phyloP scores from a whole-genome alignment of 1,140 invertebrate genomes.

The Thaumatotibia leucotreta region DNA sequence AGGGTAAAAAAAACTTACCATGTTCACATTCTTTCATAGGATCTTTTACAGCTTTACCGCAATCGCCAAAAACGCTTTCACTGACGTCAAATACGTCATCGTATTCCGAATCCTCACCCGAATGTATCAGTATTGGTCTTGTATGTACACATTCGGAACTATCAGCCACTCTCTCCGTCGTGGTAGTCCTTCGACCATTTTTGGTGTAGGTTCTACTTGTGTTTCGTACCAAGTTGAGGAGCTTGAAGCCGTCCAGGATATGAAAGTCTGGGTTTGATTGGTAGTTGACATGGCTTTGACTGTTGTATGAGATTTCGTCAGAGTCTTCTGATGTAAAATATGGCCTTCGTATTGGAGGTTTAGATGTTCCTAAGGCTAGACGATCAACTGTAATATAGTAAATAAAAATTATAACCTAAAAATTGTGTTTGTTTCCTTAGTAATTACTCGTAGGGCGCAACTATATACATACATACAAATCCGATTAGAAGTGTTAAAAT shows the following conservation, averaged over 20 bases:
- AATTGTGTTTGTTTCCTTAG: too few species aligned
- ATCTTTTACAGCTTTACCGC: constrained; percentile 34
- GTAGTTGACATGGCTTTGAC: constrained; percentile 47
- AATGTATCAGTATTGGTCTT: constrained; percentile 10
- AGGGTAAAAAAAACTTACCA: constrained; percentile 22
- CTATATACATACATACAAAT: too few species aligned
- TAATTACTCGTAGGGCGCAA: too few species aligned
- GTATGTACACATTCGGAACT: constrained; percentile 22
- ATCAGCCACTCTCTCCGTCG: constrained; percentile 27
- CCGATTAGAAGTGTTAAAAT: too few species aligned
- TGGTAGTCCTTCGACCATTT: constrained; percentile 30
- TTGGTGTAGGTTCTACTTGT: constrained; percentile 36
- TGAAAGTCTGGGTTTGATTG: constrained; percentile 62
- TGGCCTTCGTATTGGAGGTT: constrained; percentile 29
- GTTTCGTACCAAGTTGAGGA: constrained; percentile 47
- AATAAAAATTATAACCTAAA: too few species aligned
- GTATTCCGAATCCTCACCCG: constrained; percentile 19
- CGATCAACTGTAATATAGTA: constrained; percentile 18
- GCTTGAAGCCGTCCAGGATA: constrained; percentile 59
- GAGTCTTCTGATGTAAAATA: constrained; percentile 26
- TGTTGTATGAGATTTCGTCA: constrained; percentile 23
- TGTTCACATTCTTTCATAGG: constrained; percentile 18
- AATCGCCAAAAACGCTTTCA: constrained; percentile 37
- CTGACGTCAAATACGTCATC: constrained; percentile 29
- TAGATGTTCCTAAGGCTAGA: constrained; percentile 7